Conservation (phyloP, 2,113 vertebrate genomes). For the Oncorhynchus mykiss region DNA sequence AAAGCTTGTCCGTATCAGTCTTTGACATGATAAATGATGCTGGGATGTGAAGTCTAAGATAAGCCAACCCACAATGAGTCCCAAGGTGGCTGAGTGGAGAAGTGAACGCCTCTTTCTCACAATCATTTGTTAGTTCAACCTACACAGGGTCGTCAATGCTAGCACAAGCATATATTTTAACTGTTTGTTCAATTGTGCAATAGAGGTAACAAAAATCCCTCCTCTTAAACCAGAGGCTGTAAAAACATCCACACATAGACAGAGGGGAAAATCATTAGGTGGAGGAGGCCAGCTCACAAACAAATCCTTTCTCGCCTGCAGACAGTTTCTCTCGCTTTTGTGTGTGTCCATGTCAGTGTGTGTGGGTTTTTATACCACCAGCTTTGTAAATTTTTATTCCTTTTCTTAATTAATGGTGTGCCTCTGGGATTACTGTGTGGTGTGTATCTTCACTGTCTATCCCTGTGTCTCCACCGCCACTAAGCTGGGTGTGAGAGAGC, state of each 20-base stretch:
- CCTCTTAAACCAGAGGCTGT: background rate
- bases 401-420: background rate
- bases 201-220: background rate
- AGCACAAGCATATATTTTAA: slow-evolving; percentile 38
- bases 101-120: slow-evolving; percentile 49
- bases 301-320: no score
- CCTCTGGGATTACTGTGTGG: no score
- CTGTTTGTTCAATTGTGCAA: slow-evolving; percentile 29
- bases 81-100: slow-evolving; percentile 29
- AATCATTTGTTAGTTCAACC: slow-evolving; percentile 40
- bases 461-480: no score
- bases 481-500: no score
- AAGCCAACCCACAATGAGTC: slow-evolving; percentile 54
- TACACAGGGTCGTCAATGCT: slow-evolving; percentile 28
- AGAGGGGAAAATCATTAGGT: background rate
- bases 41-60: slow-evolving; percentile 64
- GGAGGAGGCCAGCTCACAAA: background rate
- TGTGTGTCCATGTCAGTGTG: no score
- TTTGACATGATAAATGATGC: slow-evolving; percentile 66
- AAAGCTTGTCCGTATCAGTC: slow-evolving; percentile 55
- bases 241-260: background rate
- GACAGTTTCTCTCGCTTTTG: no score
- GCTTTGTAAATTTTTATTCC: background rate
- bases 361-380: no score
- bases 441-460: no score